Conservation (phyloP, 2,113 vertebrate genomes). For the Salvelinus fontinalis region DNA sequence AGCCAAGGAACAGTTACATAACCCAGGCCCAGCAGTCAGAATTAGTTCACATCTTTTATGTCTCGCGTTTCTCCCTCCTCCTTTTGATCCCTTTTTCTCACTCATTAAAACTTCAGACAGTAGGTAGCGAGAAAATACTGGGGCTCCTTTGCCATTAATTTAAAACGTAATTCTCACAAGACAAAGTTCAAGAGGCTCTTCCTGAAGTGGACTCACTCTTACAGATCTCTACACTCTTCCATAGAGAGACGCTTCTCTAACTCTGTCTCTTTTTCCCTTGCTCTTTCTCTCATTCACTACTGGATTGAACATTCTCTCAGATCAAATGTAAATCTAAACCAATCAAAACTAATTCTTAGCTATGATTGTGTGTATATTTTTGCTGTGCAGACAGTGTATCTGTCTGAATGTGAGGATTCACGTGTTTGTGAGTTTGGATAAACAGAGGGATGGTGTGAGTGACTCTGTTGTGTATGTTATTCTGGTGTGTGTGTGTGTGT, state of each 20-base stretch:
- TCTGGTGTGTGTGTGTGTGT: slow-evolving; percentile 2
- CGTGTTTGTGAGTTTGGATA: background rate
- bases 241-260: background rate
- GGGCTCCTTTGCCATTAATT: slow-evolving; percentile 31
- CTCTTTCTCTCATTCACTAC: slow-evolving; percentile 3
- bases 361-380: background rate
- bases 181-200: slow-evolving; percentile 21
- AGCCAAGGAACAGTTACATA: slow-evolving; percentile 61
- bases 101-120: slow-evolving; percentile 54
- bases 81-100: slow-evolving; percentile 38
- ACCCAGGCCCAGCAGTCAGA: slow-evolving; percentile 54
- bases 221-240: background rate
- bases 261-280: background rate
- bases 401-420: background rate
- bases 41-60: slow-evolving; percentile 57
- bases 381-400: background rate
- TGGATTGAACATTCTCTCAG: background rate
- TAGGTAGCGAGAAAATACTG: slow-evolving; percentile 9
- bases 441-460: background rate
- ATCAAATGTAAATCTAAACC: background rate
- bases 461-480: background rate
- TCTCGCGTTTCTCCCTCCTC: slow-evolving; percentile 22
- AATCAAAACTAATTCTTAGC: background rate
- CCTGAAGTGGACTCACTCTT: no score
- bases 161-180: slow-evolving; percentile 28